Conservation (phyloP, 2,797 vertebrate species). For the Urosaurus nigricauda region DNA sequence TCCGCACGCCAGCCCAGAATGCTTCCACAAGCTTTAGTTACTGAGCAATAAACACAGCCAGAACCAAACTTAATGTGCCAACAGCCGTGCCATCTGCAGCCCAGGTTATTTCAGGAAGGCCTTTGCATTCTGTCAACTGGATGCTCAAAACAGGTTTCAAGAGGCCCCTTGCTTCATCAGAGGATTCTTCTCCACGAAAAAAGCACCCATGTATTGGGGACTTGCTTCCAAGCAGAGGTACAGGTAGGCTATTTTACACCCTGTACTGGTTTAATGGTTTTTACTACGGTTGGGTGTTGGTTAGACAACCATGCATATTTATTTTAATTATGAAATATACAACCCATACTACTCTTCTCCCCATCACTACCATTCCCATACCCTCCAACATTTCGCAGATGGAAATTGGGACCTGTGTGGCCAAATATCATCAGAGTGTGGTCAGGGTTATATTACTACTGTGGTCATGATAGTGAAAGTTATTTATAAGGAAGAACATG, state of each 20-base stretch:
- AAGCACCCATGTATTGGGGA: not conserved
- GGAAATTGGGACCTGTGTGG: too few species aligned
- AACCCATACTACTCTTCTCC: not conserved
- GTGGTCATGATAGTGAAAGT: too few species aligned
- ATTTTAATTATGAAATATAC: not conserved
- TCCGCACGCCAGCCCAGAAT: not conserved
- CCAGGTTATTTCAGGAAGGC: slow-evolving; percentile 25
- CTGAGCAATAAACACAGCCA: slow-evolving; percentile 18
- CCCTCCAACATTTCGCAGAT: too few species aligned
- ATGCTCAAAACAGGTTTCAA: not conserved
- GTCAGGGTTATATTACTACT: too few species aligned
- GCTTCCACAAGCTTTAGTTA: slow-evolving; percentile 6
- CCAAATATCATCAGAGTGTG: too few species aligned
- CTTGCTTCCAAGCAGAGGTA: not conserved
- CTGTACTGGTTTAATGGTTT: not conserved
- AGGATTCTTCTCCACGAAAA: not conserved
- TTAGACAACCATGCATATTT: not conserved
- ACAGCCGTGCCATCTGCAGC: not conserved
- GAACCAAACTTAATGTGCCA: not conserved
- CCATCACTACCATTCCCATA: not conserved
- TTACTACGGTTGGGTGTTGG: not conserved
- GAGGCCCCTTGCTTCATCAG: not conserved
- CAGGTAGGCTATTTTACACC: not conserved
- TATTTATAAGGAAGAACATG: too few species aligned
- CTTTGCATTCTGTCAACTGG: not conserved